Base-by-base conservation (phyloP, 2,797 vertebrate genomes). In the Lindbergichthys nudifrons region DNA sequence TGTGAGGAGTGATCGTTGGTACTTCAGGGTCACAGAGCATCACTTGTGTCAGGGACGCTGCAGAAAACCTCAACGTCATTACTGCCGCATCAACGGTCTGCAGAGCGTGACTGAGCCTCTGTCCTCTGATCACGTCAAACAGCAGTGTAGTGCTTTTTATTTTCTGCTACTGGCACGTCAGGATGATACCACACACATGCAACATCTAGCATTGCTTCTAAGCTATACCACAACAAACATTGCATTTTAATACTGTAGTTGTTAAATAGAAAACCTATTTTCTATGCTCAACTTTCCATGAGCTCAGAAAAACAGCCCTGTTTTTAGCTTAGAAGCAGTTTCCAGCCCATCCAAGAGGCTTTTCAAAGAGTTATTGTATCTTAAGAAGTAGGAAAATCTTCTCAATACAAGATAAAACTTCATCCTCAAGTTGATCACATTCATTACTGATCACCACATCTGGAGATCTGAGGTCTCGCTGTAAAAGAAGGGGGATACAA, bases 11-110 rank as follows among this genome's bases (percentile, higher is more conserved):
- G 13, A 5, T 3, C 14, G 15, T 4, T 52, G 50, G 32, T 47
- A 16, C 48, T 48, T 75, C 54, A 47, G 59, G 48, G 41, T 63
- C 56, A 70, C 68, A 75, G 47, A 75, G 61, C 56, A 58, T 64
- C 76, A 51, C 58, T 73, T 67, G 62, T 48, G 23, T 30, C 36
- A 15, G 48, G 70, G 66, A 46, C 52, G 36, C 69, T 73, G n/a
- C 62, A 69, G 56, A 39, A 48, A 54, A 69, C 64, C 47, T 60
- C 73, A 59, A 0, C 43, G 1, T 77, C 30, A 53, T 45, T 57
- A 42, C 67, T 53, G 51, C 14, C 23, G 23, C 15, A 57, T 39
- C 72, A 51, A 19, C 43, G 42, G 39, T 47, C 43, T 3, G n/a
- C n/a, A 71, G 47, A 8, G 23, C 63, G 21, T 14, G 52, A 18